Evolutionary conservation across 2,888 invertebrate genomes (phyloP).

Genomic region (Diogma glabrata): DNA sequence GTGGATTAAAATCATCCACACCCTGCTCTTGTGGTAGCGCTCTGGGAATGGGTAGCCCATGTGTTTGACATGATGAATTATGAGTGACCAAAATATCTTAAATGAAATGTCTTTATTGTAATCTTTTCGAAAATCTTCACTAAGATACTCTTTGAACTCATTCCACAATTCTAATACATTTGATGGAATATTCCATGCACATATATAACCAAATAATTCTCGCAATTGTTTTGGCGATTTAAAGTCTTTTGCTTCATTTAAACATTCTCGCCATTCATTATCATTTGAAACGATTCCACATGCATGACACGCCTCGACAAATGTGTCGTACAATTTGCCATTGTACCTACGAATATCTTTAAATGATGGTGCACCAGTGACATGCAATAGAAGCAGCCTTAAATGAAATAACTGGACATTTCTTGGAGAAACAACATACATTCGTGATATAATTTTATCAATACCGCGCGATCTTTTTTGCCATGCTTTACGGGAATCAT

Average conservation of each 20-base stretch:
- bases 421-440: too few species aligned
- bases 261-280: neutral
- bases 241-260: neutral
- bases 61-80: constrained; percentile 11
- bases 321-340: too few species aligned
- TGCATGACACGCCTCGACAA: neutral
- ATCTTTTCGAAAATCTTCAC: constrained; percentile 7
- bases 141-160: neutral
- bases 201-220: constrained; percentile 5
- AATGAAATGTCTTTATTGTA: constrained; percentile 5
- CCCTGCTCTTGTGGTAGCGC: too few species aligned
- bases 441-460: too few species aligned
- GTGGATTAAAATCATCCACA: too few species aligned
- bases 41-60: too few species aligned
- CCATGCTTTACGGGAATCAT: too few species aligned
- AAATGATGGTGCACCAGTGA: too few species aligned
- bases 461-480: too few species aligned
- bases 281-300: constrained; percentile 13
- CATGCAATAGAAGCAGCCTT: too few species aligned
- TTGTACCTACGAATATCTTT: too few species aligned
- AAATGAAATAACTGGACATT: too few species aligned
- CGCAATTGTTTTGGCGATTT: neutral
- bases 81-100: constrained; percentile 13
- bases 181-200: neutral
- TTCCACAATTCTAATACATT: constrained; percentile 6